phyloP scores from a whole-genome alignment of 53 echinoderm and acorn worm genomes.

The Antedon mediterranea region DNA sequence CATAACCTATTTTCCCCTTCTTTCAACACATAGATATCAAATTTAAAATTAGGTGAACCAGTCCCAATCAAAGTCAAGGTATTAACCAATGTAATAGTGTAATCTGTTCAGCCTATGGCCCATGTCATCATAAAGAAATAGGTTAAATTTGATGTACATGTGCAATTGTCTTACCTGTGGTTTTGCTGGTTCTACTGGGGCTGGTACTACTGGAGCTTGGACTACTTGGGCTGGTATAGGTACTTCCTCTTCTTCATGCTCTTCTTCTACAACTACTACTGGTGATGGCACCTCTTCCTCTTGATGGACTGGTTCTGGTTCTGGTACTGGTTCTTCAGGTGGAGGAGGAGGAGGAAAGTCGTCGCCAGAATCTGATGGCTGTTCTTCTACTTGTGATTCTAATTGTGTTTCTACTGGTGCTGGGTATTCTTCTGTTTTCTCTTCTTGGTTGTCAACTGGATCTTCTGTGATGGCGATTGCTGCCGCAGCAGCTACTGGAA shows the following conservation, averaged over 20 bases:
- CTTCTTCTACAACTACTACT: constrained; percentile 9
- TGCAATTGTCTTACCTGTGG: too few relatives aligned
- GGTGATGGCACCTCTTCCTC: constrained; percentile 35
- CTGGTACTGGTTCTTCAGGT: constrained; percentile 9
- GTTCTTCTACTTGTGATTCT: background rate
- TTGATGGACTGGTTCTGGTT: constrained; percentile 18
- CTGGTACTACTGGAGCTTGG: too few relatives aligned
- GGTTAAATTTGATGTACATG: too few relatives aligned
- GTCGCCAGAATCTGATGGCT: too few relatives aligned
- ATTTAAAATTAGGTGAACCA: too few relatives aligned
- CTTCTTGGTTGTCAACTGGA: constrained; percentile 13
- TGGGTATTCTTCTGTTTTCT: constrained; percentile 1
- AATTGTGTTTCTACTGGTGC: background rate
- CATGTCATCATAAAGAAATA: too few relatives aligned
- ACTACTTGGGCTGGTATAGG: background rate
- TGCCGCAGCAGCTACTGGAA: constrained; percentile 9
- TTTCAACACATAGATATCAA: too few relatives aligned
- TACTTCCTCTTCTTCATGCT: constrained; percentile 5
- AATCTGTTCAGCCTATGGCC: too few relatives aligned
- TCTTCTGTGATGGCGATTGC: constrained; percentile 13
- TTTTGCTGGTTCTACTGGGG: too few relatives aligned
- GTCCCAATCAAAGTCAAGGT: too few relatives aligned
- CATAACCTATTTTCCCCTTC: too few relatives aligned
- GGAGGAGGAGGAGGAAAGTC: constrained; percentile 3
- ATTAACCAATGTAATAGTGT: too few relatives aligned